Conservation (phyloP, 1,140 invertebrate species). For the Eubasilissa regina region DNA sequence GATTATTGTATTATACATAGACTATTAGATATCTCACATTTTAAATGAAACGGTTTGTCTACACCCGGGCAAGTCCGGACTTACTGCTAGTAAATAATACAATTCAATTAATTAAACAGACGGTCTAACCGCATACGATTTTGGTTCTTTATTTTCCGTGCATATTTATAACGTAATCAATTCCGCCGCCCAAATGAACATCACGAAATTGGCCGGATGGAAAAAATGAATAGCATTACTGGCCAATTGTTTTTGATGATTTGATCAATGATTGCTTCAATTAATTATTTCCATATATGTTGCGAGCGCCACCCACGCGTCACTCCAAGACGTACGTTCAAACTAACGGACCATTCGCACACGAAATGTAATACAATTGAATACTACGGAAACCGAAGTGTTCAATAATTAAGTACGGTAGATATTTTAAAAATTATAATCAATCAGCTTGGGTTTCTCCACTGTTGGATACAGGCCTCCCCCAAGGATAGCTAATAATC, state of each 20-base stretch:
- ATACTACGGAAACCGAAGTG: too few species aligned
- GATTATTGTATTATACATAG: too few species aligned
- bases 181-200: constrained; percentile 33
- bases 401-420: too few species aligned
- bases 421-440: too few species aligned
- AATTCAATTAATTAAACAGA: constrained; percentile 10
- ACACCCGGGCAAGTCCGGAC: neutral
- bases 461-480: too few species aligned
- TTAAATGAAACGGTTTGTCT: too few species aligned
- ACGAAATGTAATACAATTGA: too few species aligned
- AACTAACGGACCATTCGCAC: neutral
- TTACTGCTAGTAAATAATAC: constrained; percentile 3
- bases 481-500: too few species aligned
- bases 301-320: constrained; percentile 40
- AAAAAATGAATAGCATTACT: constrained; percentile 48
- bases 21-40: too few species aligned
- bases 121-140: neutral
- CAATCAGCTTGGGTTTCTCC: too few species aligned
- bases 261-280: constrained; percentile 50
- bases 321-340: neutral
- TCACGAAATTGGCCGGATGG: constrained; percentile 39
- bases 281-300: constrained; percentile 51
- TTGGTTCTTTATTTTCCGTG: constrained; percentile 7
- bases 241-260: constrained; percentile 53
- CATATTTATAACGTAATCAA: constrained; percentile 12